Base-by-base conservation (phyloP, 2,888 invertebrate species). In the Aleiodes testaceus region DNA sequence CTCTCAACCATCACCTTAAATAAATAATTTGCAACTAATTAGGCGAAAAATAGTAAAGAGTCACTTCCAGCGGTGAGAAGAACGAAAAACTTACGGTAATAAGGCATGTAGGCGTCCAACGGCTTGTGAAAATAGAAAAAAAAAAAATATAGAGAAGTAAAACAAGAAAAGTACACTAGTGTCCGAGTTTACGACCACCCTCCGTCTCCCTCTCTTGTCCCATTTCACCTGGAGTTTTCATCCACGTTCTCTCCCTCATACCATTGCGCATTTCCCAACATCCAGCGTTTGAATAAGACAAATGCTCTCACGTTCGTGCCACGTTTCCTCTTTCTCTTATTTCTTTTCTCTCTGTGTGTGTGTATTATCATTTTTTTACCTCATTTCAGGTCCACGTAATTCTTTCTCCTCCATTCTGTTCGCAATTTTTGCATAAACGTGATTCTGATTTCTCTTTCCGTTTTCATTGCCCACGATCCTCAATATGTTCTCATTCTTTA, bases 11-110 rank as follows among this genome's bases (percentile, higher is more conserved):
- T 36, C 77, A 71, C 75, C 75, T 75, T 78, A 22, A 78, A 82
- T 83, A 81, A 83, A 82, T 83, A 83, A 82, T 81, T 77, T 78
- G 72, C 78, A 79, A 79, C 80, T 82, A 83, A 84, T 83, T 82
- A 80, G 80, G 78, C 75, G 78, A 78, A 81, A 82, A 82, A 80
- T 76, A 78, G 78, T 79, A 72, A 75, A 71, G 78, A 78, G 78
- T 75, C 73, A 72, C 77, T 78, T 73, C 70, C 75, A 72, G 73
- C 70, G 72, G 72, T 73, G 73, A 55, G 64, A n/a, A 64, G 66
- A 49, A 49, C 47, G 53, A 47, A 72, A n/a, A 67, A 53, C 65
- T 65, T 53, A 26, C 42, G 52, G 36, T 59, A 69, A 52, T 50
- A 69, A 66, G 45, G 50, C 30, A 63, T 44, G 22, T 52, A 14